These are phyloP conservation scores for Acanthurus tractus DNA, from an alignment of 2,797 vertebrate genomes.

Conservation along the genomic window DNA sequence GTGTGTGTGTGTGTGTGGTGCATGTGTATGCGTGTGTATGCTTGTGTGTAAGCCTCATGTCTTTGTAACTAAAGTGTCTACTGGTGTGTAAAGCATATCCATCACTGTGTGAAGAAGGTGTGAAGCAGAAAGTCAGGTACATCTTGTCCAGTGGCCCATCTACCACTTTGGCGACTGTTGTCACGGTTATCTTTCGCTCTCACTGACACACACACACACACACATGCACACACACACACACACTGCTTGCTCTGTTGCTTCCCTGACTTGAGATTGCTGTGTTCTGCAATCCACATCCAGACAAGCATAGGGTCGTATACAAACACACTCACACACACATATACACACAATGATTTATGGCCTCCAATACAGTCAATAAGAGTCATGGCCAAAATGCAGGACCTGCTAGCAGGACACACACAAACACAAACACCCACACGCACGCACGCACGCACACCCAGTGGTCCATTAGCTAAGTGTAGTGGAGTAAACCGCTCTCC, in stretches of 20 bases:
- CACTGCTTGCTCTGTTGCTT: constrained; percentile 54
- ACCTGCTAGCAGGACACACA: constrained; percentile 57
- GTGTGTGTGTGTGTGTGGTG: background rate
- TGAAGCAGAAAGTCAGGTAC: constrained; percentile 57
- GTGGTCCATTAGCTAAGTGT: constrained; percentile 70
- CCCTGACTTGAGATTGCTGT: constrained; percentile 77
- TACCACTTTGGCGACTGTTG: constrained; percentile 52
- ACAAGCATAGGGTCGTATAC: constrained; percentile 63
- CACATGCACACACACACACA: constrained; percentile 17
- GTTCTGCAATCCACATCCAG: constrained; percentile 66
- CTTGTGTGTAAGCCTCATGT: constrained; percentile 1
- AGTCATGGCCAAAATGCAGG: constrained; percentile 74
- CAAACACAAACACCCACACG: constrained; percentile 26
- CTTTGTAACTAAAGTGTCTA: constrained; percentile 45
- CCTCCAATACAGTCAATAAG: constrained; percentile 82
- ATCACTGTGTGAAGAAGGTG: constrained; percentile 47
- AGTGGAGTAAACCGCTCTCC: constrained; percentile 39
- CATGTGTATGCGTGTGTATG: background rate
- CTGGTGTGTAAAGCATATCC: constrained; percentile 39
- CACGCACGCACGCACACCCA: constrained; percentile 28
- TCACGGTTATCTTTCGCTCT: constrained; percentile 24
- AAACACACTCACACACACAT: constrained; percentile 31
- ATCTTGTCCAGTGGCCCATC: constrained; percentile 62
- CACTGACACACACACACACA: background rate
- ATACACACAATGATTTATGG: constrained; percentile 82